Conservation (phyloP, 2,113 vertebrate genomes). For the Muscicapa adusta region DNA sequence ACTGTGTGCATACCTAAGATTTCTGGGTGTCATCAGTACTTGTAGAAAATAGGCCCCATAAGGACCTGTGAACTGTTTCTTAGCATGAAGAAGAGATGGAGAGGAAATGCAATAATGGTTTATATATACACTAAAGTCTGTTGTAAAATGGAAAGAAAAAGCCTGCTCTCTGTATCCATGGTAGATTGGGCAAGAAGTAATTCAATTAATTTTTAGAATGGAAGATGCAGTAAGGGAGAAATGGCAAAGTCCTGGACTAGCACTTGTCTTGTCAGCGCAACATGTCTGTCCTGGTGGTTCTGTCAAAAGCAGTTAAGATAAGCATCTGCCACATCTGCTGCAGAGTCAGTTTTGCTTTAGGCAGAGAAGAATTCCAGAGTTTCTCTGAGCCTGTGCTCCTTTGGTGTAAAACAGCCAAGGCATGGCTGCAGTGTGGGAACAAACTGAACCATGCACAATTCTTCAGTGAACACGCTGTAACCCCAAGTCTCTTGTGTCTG, state of each 20-base stretch:
- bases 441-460: neutral
- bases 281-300: neutral
- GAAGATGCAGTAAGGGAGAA: neutral
- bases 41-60: neutral
- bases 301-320: neutral
- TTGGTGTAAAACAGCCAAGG: neutral
- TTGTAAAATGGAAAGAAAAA: neutral
- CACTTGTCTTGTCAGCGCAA: neutral
- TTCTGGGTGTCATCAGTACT: neutral
- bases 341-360: neutral
- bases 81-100: neutral
- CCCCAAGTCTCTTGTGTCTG: neutral
- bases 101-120: neutral
- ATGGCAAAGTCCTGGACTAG: neutral
- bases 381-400: neutral
- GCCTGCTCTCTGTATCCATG: neutral
- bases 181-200: neutral
- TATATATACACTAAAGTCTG: neutral
- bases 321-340: neutral
- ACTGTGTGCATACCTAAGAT: neutral
- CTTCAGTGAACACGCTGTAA: fast-evolving
- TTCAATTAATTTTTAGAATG: neutral
- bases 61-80: neutral
- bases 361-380: neutral
- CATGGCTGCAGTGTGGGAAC: neutral